Evolutionary conservation across 2,888 invertebrate genomes (phyloP).

Genomic region (Xylocampa areola): DNA sequence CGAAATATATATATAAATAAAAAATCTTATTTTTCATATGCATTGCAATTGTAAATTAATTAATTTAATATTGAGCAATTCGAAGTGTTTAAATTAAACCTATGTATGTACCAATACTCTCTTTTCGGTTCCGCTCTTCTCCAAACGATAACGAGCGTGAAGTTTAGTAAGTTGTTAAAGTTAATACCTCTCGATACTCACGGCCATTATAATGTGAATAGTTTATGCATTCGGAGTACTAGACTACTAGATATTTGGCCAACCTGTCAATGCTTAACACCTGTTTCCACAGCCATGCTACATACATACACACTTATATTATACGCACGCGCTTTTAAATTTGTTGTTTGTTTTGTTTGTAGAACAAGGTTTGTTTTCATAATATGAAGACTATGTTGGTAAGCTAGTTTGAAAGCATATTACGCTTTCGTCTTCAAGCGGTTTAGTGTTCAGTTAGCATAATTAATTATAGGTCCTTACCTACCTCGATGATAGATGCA

Average conservation of each 20-base stretch:
- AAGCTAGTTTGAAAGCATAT: conserved; percentile 35
- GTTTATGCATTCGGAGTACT: background rate
- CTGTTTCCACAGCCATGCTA: conserved; percentile 20
- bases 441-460: conserved; percentile 13
- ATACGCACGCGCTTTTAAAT: conserved; percentile 24
- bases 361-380: conserved; percentile 32
- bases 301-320: conserved; percentile 4
- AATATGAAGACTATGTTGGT: conserved; percentile 27
- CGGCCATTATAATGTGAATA: background rate
- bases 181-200: background rate
- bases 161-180: conserved; percentile 3
- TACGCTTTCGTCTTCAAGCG: conserved; percentile 16
- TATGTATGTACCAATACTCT: too few species aligned
- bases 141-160: conserved; percentile 12
- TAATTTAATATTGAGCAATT: conserved; percentile 3
- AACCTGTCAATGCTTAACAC: conserved; percentile 30
- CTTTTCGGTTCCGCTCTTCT: conserved; percentile 13
- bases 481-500: conserved; percentile 48
- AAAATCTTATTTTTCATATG: too few species aligned
- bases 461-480: conserved; percentile 57
- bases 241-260: conserved; percentile 7
- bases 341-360: conserved; percentile 36
- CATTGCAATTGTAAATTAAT: too few species aligned
- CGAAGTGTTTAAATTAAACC: too few species aligned
- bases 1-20: too few species aligned